Conservation (phyloP, 2,797 vertebrate genomes). For the Peromyscus nudipes region DNA sequence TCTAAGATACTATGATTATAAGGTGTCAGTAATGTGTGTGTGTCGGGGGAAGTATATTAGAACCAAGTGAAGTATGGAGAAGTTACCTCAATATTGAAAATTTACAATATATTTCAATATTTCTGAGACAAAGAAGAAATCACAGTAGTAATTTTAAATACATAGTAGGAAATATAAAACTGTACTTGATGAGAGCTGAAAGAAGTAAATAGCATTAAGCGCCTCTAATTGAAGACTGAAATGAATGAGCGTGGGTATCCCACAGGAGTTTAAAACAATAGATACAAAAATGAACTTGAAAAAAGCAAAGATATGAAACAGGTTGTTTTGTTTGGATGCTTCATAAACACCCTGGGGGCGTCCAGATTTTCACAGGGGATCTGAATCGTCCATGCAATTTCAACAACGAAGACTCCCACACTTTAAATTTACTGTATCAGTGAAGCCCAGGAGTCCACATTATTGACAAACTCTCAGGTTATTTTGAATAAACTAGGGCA, state of each 20-base stretch:
- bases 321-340: neutral
- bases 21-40: neutral
- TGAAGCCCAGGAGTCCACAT: neutral
- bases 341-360: neutral
- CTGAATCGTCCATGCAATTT: neutral
- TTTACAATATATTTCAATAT: conserved; percentile 42
- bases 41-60: neutral
- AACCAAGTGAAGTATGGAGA: neutral
- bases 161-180: conserved; percentile 43
- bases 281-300: conserved; percentile 37
- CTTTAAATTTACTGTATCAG: conserved; percentile 12
- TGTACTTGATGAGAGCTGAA: neutral
- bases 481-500: conserved; percentile 36
- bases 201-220: conserved; percentile 1
- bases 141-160: conserved; percentile 16
- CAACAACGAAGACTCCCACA: neutral
- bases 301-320: conserved; percentile 25
- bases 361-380: conserved; percentile 20
- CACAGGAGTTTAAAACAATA: neutral
- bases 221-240: neutral
- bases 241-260: neutral
- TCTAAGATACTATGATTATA: conserved; percentile 13
- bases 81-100: conserved; percentile 25
- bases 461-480: conserved; percentile 1
- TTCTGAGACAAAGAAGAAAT: conserved; percentile 43